Conservation (phyloP, 2,888 invertebrate genomes). For the Subacronicta megacephala region DNA sequence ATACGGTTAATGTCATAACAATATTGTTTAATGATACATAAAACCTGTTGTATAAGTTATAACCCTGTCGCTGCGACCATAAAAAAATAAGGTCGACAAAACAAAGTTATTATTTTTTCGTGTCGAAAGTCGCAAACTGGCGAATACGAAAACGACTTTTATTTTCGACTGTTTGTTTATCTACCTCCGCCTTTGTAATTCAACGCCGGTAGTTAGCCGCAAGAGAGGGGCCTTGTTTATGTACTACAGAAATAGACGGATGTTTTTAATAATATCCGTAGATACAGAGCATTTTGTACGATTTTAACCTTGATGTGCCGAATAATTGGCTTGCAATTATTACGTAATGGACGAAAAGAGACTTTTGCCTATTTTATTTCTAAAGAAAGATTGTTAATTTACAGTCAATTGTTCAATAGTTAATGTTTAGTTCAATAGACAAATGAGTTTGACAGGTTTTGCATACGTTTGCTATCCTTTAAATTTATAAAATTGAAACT, state of each 20-base stretch:
- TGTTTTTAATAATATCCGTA: constrained; percentile 30
- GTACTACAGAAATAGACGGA: constrained; percentile 47
- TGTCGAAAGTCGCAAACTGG: constrained; percentile 31
- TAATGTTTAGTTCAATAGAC: too few species aligned
- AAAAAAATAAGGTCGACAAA: constrained; percentile 29
- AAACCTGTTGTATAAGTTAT: too few species aligned
- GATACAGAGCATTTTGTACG: constrained; percentile 9
- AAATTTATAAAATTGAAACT: too few species aligned
- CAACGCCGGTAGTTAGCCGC: constrained; percentile 51
- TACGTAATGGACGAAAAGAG: neutral
- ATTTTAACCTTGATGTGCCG: constrained; percentile 11
- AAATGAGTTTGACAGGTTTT: too few species aligned
- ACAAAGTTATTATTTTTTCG: constrained; percentile 31
- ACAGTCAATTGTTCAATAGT: too few species aligned
- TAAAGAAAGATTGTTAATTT: too few species aligned
- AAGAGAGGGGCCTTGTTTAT: constrained; percentile 51
- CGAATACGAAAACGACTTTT: constrained; percentile 30
- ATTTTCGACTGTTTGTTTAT: constrained; percentile 48
- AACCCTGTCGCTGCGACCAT: constrained; percentile 1
- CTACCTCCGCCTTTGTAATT: constrained; percentile 51
- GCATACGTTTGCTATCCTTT: too few species aligned
- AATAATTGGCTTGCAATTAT: constrained; percentile 24
- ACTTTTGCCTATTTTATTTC: too few species aligned
- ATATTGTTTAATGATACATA: neutral
- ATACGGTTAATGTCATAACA: too few species aligned